phyloP scores from a whole-genome alignment of 2,888 invertebrate species.

The Morpho achilles region DNA sequence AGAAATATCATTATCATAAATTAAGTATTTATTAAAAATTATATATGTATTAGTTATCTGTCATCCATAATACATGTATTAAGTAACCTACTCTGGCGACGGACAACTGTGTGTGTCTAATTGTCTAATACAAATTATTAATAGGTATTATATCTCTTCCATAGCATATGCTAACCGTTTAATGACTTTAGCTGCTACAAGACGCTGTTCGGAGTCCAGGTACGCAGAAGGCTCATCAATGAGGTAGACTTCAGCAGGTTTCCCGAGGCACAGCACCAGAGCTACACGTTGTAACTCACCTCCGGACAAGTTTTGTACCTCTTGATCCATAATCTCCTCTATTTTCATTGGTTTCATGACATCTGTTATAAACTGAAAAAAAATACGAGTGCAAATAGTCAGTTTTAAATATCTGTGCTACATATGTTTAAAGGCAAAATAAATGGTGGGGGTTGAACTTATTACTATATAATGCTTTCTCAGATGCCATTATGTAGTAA shows the following conservation, averaged over 20 bases:
- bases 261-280: conserved; percentile 96
- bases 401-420: no score
- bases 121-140: no score
- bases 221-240: conserved; percentile 99
- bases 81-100: no score
- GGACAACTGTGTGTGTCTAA: no score
- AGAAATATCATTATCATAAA: no score
- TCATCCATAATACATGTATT: no score
- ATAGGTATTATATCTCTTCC: no score
- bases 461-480: no score
- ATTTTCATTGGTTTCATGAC: conserved; percentile 99
- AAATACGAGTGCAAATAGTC: background rate
- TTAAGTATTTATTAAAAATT: background rate
- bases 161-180: conserved; percentile 83
- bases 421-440: no score
- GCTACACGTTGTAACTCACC: conserved; percentile 99
- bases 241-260: conserved; percentile 99
- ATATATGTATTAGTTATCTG: no score
- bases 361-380: conserved; percentile 93
- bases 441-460: no score
- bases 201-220: conserved; percentile 99
- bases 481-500: no score
- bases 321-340: conserved; percentile 98
- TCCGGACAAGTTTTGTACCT: conserved; percentile 98
- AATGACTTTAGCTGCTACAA: conserved; percentile 99